These are phyloP conservation scores for Ommatoiulus sabulosus DNA, from an alignment of 2,888 invertebrate genomes.

Conservation along the genomic window DNA sequence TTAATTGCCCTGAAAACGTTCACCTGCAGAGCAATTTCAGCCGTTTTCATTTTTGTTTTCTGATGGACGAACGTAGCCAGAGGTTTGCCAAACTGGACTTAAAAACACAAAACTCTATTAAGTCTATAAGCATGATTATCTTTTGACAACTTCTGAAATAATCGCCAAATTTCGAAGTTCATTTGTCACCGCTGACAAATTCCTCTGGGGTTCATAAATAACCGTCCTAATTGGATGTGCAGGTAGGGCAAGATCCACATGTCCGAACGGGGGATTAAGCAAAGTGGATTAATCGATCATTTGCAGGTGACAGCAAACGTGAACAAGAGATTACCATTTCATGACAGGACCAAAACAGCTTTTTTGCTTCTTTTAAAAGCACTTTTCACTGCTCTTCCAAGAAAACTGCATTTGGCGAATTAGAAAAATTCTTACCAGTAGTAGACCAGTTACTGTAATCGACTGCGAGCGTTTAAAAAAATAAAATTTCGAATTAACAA, in stretches of 20 bases:
- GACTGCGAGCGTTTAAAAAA: too few relatives aligned
- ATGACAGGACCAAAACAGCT: background rate
- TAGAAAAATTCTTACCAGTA: too few relatives aligned
- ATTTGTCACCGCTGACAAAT: background rate
- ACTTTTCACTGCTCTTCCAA: background rate
- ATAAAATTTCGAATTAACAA: too few relatives aligned
- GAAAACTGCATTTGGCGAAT: background rate
- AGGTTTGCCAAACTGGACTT: background rate
- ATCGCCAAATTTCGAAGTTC: background rate
- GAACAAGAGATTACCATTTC: background rate
- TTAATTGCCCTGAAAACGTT: too few relatives aligned
- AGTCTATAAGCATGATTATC: background rate
- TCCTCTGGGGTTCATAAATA: background rate
- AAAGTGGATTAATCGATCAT: conserved; percentile 1
- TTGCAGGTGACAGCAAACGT: background rate
- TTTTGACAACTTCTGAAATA: background rate
- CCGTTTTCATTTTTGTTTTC: background rate
- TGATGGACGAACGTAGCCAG: background rate
- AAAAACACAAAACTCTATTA: background rate
- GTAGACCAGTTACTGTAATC: too few relatives aligned
- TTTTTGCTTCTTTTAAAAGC: background rate
- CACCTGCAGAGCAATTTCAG: too few relatives aligned
- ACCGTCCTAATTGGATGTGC: background rate
- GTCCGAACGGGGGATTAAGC: background rate
- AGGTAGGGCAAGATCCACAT: background rate